Base-by-base conservation (phyloP, 1,140 invertebrate species). In the Capitella teleta region DNA sequence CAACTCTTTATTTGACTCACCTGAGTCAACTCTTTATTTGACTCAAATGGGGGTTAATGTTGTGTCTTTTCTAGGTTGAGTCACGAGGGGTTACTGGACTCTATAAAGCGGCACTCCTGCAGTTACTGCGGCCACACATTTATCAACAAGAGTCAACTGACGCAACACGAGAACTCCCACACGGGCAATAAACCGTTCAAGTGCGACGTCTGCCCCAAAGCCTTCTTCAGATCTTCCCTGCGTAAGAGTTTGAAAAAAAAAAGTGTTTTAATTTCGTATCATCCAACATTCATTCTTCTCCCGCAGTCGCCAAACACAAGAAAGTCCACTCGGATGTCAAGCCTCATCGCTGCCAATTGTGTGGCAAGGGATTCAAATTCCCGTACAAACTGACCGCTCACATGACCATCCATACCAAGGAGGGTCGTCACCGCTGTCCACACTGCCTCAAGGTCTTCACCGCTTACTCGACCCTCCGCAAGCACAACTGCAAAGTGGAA, bases 261-360 rank as follows among this genome's bases (percentile, higher is more conserved):
- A 8, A 40, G 10, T 18, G 38, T 40, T 40, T 12, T n/a, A 40
- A 38, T 16, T 40, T 40, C 25, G n/a, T n/a, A n/a, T n/a, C n/a
- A n/a, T n/a, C n/a, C n/a, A n/a, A n/a, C n/a, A n/a, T n/a, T 47
- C 36, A n/a, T n/a, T n/a, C n/a, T n/a, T n/a, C n/a, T n/a, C n/a
- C 0, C 41, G 47, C 14, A 45, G 21, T 52, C 10, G 19, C 19
- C 64, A 89, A 88, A 8, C 57, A 59, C 34, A 78, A 86, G 58
- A 74, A 86, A 12, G 88, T 87, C 61, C 67, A 70, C 49, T 96
- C 61, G 70, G 91, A 90, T 5, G 90, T 95, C 66, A 91, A 94
- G 62, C 53, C 54, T 2, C 57, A 57, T 16, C 44, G 43, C 8
- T 63, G 61, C 52, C 48, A 53, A 19, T 40, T 56, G 8, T 63